Base-by-base conservation (phyloP, 2,888 invertebrate genomes). In the Petrolisthes cinctipes region DNA sequence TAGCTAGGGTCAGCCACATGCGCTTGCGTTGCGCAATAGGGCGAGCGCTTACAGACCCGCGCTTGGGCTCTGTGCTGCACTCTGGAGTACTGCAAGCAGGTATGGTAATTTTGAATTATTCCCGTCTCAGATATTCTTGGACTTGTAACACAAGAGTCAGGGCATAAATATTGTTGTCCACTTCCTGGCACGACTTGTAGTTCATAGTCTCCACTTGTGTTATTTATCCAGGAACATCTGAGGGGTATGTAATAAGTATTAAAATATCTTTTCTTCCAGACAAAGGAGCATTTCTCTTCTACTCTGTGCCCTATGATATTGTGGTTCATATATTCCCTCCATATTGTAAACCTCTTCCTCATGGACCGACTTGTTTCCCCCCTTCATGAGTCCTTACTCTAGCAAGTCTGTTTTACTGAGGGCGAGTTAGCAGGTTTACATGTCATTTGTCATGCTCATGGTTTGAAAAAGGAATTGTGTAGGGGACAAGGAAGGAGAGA, bases 251-350 rank as follows among this genome's bases (percentile, higher is more conserved):
- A 82, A 75, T 89, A 85, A 86, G 79, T 83, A 83, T 89, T 89
- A 89, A 87, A 90, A 90, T 85, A 80, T 56, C 80, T 87, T 90
- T 90, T 56, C 87, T 90, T 90, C 85, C 90, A 90, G 90, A 90
- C 85, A 86, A 86, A 75, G 83, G 90, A 90, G 85, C 89, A 90
- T 90, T 90, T 90, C 90, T 90, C 90, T 90, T 81, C 85, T 90
- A 81, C 90, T 89, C 85, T 88, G 80, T 88, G 75, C 86, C 86
- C 85, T 88, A 53, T 82, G 54, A 80, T 51, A 73, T 56, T 86
- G 54, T 61, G 61, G 61, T 61, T 11, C 9, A 61, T 9, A 61
- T 1, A 37, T 79, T 80, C 68, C 20, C 17, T 68, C 73, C 37
- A 54, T 53, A 5, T 61, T 56, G 9, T 78, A 61, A 78, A n/a